phyloP scores from a whole-genome alignment of 2,888 invertebrate species.

The Calliphora vomitoria region DNA sequence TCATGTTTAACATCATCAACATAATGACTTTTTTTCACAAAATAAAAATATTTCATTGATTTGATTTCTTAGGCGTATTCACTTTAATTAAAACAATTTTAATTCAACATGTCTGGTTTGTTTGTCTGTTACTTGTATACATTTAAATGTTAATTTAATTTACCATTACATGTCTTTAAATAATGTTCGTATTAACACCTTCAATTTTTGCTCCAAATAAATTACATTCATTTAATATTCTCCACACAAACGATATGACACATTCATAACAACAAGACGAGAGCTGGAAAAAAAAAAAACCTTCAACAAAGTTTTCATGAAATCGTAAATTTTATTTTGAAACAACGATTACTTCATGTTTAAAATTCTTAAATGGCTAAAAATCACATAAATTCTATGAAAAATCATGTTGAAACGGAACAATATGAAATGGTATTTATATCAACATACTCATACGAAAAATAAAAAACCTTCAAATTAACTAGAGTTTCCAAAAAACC shows the following conservation, averaged over 20 bases:
- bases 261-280: constrained; percentile 49
- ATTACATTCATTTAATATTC: constrained; percentile 60
- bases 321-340: constrained; percentile 61
- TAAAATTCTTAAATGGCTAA: constrained; percentile 62
- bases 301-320: constrained; percentile 43
- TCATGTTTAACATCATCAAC: background rate
- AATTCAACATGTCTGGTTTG: too few relatives aligned
- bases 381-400: constrained; percentile 65
- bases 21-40: background rate
- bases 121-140: background rate
- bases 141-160: constrained; percentile 49
- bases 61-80: background rate
- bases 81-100: background rate
- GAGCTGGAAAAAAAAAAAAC: constrained; percentile 11
- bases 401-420: constrained; percentile 38
- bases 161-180: constrained; percentile 44
- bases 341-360: constrained; percentile 49
- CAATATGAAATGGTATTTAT: constrained; percentile 10
- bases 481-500: too few relatives aligned
- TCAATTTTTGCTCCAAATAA: constrained; percentile 54
- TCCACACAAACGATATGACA: constrained; percentile 46
- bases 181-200: constrained; percentile 57
- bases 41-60: background rate
- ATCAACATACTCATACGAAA: background rate
- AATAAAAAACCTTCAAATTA: constrained; percentile 43